Evolutionary conservation across 2,888 invertebrate genomes (phyloP), one percentile per base, ranked within the genome.

Genomic region (Kryphioiulus occultus): DNA sequence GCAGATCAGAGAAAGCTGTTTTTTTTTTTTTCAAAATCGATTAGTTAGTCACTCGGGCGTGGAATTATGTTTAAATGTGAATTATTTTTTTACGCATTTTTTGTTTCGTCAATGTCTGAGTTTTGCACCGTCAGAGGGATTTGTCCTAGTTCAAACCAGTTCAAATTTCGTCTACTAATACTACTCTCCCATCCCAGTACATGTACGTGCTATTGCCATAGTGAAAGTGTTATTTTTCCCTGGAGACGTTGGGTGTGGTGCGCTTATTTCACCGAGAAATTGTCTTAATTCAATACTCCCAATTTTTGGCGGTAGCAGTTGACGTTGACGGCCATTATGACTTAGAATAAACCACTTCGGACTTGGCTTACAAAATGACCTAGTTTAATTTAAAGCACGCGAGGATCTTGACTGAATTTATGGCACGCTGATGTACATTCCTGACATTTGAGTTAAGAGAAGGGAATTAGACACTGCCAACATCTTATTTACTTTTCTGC

Each of bases 331-430:
- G 59, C 59, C 59, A 59, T 59, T 59, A 59, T 22, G 22, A 59
- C 22, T 59, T 59, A 22, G 22, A 22, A 59, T 59, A 59, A 59
- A 59, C 59, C 22, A 19, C 59, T 59, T 59, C 22, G 59, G 59
- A 59, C 59, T 59, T 59, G 59, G 59, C 59, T 59, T 59, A 59
- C 59, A 59, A 22, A 22, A 59, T 59, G 59, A 59, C 59, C 59
- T 59, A 59, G 19, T 59, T 59, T 59, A 7, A n/a, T n/a, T n/a
- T n/a, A n/a, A n/a, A 59, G 59, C 59, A 4, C 5, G 19, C 59
- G 22, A 59, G 59, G 59, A 59, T 59, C 59, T 59, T 22, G 59
- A 22, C 59, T 59, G 22, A 59, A 59, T 59, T 59, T 59, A 59
- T 59, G 59, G 59, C 59, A 59, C 59, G 10, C 59, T 59, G 59